Evolutionary conservation across 1,140 invertebrate genomes (phyloP), one percentile per base, ranked within the genome.

Genomic region (Amyelois transitella): DNA sequence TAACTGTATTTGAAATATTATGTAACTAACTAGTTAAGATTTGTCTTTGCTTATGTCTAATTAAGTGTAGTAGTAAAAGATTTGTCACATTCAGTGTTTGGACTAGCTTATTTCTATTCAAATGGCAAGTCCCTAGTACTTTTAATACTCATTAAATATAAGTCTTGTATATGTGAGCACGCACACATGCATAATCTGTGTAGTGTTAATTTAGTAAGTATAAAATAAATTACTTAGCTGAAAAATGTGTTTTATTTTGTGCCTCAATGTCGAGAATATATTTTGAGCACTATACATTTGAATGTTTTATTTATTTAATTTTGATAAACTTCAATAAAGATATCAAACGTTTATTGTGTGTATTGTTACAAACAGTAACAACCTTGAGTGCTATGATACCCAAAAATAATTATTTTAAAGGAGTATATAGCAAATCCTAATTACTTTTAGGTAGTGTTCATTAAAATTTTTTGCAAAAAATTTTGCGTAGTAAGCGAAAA

Each of bases 61-160:
- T n/a, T 65, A 60, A 58, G 50, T 58, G 28, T 61, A 61, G 51
- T 53, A 67, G 58, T 69, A 53, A 62, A 20, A 45, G 45, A 51
- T 77, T 77, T 80, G 70, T 82, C 69, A 73, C 73, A 77, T 82
- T 77, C 76, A 81, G 70, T 80, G 77, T 82, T n/a, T 74, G 63
- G 53, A 56, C 28, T 69, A 58, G 53, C 32, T n/a, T 38, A 38
- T 62, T 66, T 61, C 57, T 62, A 12, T 63, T 20, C 51, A 56
- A 58, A 56, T 56, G 66, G 70, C 60, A 56, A 60, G 57, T 67
- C 53, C 55, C 47, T 79, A 75, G 81, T 86, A 86, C 82, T 74
- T 66, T 51, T 72, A 86, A 86, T 86, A 86, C 80, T 86, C 80
- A 86, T 77, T 81, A 82, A 47, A n/a, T 78, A 76, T 75, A 72